Percentiles rank a stretch among this genome's conserved stretches.
Evolutionary conservation across 2,888 invertebrate species (phyloP).

Genomic region (Coelopa pilipes): DNA sequence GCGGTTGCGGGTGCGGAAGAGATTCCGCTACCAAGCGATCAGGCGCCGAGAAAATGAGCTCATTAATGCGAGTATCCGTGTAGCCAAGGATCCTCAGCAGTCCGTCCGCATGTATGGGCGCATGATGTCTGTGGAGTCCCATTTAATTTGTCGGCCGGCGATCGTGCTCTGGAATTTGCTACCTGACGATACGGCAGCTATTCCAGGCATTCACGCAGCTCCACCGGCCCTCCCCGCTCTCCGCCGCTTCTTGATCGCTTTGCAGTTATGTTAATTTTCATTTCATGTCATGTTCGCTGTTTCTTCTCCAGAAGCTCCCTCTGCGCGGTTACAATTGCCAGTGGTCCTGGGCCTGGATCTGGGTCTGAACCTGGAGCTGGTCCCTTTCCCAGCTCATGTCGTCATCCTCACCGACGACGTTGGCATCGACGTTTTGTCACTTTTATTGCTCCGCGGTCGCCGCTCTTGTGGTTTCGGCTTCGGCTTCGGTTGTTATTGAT

Average conservation of each 20-base stretch:
- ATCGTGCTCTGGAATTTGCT: constrained; percentile 39
- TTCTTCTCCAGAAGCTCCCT: background rate
- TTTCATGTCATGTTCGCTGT: constrained; percentile 33
- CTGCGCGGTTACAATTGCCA: background rate
- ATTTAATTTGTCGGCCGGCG: constrained; percentile 33
- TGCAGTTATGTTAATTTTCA: constrained; percentile 32
- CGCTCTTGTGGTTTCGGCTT: too few species aligned
- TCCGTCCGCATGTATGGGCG: background rate
- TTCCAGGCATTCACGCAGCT: constrained; percentile 39
- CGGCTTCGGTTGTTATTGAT: background rate
- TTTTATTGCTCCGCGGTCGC: too few species aligned
- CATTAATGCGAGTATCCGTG: constrained; percentile 42
- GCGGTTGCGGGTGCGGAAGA: background rate
- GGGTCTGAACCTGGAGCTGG: background rate
- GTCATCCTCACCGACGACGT: constrained; percentile 8
- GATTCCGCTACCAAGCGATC: background rate
- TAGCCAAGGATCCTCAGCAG: background rate
- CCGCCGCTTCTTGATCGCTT: background rate
- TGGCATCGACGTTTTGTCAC: constrained; percentile 18
- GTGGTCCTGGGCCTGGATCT: background rate
- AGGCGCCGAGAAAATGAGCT: constrained; percentile 51
- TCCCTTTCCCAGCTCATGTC: background rate
- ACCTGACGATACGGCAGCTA: constrained; percentile 42
- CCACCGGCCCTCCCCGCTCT: background rate
- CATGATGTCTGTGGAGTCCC: constrained; percentile 1